A percentile compares a stretch with the other conserved stretches of the same genome.
Conservation (phyloP, 2,888 invertebrate genomes). For the Neuroscelio doddi region DNA sequence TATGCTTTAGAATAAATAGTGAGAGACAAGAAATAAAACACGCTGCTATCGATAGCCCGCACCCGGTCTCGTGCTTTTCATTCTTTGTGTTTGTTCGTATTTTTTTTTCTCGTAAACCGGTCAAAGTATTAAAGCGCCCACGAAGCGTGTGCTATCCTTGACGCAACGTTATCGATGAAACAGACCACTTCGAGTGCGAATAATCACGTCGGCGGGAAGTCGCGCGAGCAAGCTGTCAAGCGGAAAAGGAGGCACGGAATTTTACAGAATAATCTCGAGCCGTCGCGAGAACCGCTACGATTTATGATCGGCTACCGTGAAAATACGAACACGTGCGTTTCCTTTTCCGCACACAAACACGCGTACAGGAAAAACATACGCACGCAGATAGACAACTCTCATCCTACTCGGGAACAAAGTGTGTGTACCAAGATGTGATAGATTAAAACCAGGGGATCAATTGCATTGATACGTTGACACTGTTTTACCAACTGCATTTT, state of each 20-base stretch:
- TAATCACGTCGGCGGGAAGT: constrained; percentile 17
- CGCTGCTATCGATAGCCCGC: not conserved
- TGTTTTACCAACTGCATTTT: too few species aligned
- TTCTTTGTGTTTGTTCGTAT: not conserved
- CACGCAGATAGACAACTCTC: too few species aligned
- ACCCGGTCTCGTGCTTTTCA: not conserved
- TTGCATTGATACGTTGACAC: too few species aligned
- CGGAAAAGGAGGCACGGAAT: constrained; percentile 18
- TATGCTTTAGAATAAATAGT: not conserved
- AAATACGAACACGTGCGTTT: constrained; percentile 16
- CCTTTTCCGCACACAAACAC: constrained; percentile 16
- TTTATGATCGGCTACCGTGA: constrained; percentile 15
- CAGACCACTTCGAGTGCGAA: constrained; percentile 18
- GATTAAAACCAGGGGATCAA: too few species aligned
- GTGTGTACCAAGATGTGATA: too few species aligned
- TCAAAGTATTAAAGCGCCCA: constrained; percentile 16
- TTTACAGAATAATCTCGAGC: constrained; percentile 15
- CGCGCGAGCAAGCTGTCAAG: constrained; percentile 8
- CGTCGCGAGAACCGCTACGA: constrained; percentile 1
- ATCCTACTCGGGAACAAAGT: too few species aligned
- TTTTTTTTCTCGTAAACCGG: constrained; percentile 10
- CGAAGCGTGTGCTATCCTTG: constrained; percentile 5
- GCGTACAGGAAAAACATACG: too few species aligned
- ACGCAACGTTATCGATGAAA: constrained; percentile 12
- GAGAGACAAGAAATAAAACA: not conserved